phyloP scores from a whole-genome alignment of 2,888 invertebrate genomes.

The Nomada lathburiana region DNA sequence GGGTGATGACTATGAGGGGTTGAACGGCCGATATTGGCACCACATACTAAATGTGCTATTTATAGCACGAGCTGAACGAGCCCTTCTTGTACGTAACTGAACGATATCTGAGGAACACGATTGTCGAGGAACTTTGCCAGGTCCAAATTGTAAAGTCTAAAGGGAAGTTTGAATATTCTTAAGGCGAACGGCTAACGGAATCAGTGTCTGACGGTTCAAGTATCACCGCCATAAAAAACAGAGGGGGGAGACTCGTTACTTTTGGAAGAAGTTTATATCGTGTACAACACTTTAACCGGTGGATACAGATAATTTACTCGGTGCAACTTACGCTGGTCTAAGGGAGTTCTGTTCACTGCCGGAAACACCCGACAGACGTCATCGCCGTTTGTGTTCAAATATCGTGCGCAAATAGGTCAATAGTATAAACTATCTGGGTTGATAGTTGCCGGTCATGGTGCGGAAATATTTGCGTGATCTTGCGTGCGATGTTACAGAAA shows the following conservation, averaged over 20 bases:
- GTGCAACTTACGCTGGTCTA: conserved; percentile 27
- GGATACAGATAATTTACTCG: conserved; percentile 6
- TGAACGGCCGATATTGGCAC: conserved; percentile 46
- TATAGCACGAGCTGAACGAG: conserved; percentile 32
- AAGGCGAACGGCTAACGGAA: too few relatives aligned
- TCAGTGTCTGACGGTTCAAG: too few relatives aligned
- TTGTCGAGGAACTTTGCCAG: background rate
- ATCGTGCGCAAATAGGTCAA: conserved; percentile 83
- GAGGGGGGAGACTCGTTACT: too few relatives aligned
- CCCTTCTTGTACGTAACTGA: background rate
- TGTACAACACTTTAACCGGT: background rate
- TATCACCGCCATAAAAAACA: too few relatives aligned
- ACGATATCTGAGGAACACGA: background rate
- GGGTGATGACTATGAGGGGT: conserved; percentile 34
- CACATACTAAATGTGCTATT: conserved; percentile 55
- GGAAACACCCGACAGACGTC: conserved; percentile 79
- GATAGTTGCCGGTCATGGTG: conserved; percentile 28
- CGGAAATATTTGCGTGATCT: conserved; percentile 25
- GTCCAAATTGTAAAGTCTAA: too few relatives aligned
- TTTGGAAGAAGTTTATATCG: background rate
- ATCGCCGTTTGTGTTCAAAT: conserved; percentile 58
- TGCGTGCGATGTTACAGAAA: background rate
- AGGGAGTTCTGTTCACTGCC: conserved; percentile 78
- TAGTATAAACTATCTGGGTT: conserved; percentile 83
- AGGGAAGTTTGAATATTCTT: too few relatives aligned